Base-by-base conservation (phyloP, 2,888 invertebrate species). In the Melanargia galathea region DNA sequence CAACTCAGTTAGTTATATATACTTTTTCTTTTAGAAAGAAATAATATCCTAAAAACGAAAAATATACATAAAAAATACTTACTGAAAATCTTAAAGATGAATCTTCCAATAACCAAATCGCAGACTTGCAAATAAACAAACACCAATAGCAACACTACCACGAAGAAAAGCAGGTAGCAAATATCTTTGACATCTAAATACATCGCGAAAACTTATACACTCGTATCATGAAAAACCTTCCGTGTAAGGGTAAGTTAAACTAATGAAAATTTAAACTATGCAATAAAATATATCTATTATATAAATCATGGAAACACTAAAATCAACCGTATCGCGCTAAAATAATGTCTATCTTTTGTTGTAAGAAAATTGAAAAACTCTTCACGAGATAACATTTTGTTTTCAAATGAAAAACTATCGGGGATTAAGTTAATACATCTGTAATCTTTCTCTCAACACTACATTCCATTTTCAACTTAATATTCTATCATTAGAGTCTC, bases 121-220 rank as follows among this genome's bases (percentile, higher is more conserved):
- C 90, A 90, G 1, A 87, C 68, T 57, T 84, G 83, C 59, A 90
- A 70, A 66, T 90, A 90, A 20, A 80, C 62, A 7, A 84, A 73
- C 67, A 90, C 79, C 0, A 87, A 26, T 6, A 82, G 66, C 1
- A 90, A 56, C 10, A 82, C 62, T 10, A 75, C 66, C 11, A 82
- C 65, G 2, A 80, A 60, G 46, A 86, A 84, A 10, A 81, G 66
- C 30, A 90, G 35, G 67, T 80, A 87, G 56, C 79, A 77, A 0
- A 83, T 43, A 61, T 88, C 87, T 63, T 80, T 87, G 2, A 72
- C 59, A 30, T 64, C 75, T 4, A 87, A 65, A 80, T 79, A 83
- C 88, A 90, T 90, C 8, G 8, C 7, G 38, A 52, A 13, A 16
- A 10, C 20, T 16, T 33, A 35, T 40, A 35, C 13, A 20, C 18